Evolutionary conservation across 2,888 invertebrate species (phyloP).

Genomic region (Tetheella fluctuosa): DNA sequence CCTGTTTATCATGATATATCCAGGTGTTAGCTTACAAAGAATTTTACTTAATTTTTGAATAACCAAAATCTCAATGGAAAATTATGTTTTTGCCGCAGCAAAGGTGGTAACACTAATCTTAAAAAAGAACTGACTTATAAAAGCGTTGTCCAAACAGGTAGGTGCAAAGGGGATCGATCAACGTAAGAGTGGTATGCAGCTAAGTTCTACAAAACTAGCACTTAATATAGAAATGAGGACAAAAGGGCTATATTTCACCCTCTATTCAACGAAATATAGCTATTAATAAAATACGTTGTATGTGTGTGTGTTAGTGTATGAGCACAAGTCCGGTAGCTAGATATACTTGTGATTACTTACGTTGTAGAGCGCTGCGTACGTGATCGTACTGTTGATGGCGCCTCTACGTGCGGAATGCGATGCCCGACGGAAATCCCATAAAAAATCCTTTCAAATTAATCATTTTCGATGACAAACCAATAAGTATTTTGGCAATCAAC

Average conservation of each 20-base stretch:
- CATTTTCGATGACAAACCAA: conserved; percentile 12
- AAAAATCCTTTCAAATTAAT: conserved; percentile 15
- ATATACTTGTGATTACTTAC: conserved; percentile 62
- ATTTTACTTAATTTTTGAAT: too few relatives aligned
- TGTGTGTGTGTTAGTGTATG: conserved; percentile 35
- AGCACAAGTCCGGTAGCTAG: conserved; percentile 55
- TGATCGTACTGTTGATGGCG: conserved; percentile 51
- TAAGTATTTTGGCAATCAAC: not conserved
- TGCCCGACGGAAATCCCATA: conserved; percentile 32
- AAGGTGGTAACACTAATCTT: too few relatives aligned
- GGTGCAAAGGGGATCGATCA: too few relatives aligned
- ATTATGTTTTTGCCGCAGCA: too few relatives aligned
- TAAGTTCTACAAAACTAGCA: too few relatives aligned
- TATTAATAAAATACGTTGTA: conserved; percentile 12
- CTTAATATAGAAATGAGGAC: not conserved
- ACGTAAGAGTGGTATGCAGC: too few relatives aligned
- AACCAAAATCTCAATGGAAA: too few relatives aligned
- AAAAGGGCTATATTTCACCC: not conserved
- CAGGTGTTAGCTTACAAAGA: too few relatives aligned
- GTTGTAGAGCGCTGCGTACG: conserved; percentile 45
- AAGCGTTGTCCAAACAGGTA: too few relatives aligned
- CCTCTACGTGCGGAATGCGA: conserved; percentile 23
- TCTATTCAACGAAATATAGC: not conserved
- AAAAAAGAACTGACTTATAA: not conserved
- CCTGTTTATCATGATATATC: too few relatives aligned